Percentiles rank a stretch among this genome's conserved stretches.
Evolutionary conservation across 2,888 invertebrate genomes (phyloP).

Genomic region (Apotomis betuletana): DNA sequence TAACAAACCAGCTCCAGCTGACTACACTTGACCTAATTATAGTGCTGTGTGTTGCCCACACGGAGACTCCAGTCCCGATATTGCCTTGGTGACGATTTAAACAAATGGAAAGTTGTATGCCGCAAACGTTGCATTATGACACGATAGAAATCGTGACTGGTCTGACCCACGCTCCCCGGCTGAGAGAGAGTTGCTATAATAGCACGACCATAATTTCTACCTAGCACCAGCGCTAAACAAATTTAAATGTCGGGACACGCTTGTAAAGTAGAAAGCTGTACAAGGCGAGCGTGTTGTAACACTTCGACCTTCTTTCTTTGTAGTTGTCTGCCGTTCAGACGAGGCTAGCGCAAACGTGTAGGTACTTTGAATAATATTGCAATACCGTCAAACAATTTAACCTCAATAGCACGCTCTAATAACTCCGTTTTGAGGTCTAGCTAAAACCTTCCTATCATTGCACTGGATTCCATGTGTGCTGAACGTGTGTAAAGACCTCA

Average conservation of each 20-base stretch:
- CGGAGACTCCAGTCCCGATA: conserved; percentile 48
- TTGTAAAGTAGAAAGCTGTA: conserved; percentile 80
- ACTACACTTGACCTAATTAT: conserved; percentile 76
- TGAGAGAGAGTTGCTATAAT: conserved; percentile 72
- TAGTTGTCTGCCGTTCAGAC: conserved; percentile 70
- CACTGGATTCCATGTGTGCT: conserved; percentile 56
- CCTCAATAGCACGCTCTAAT: conserved; percentile 77
- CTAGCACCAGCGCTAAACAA: conserved; percentile 66
- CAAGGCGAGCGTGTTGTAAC: conserved; percentile 81
- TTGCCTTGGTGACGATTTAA: conserved; percentile 52
- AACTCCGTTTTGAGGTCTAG: conserved; percentile 64
- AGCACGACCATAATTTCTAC: conserved; percentile 69
- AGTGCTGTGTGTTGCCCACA: conserved; percentile 57
- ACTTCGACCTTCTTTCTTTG: conserved; percentile 78
- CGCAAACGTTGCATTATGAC: conserved; percentile 61
- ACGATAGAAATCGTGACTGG: conserved; percentile 77
- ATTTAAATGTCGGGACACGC: conserved; percentile 82
- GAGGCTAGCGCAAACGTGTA: conserved; percentile 70
- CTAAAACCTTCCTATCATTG: conserved; percentile 58
- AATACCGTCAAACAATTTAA: conserved; percentile 67
- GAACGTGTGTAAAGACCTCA: conserved; percentile 63
- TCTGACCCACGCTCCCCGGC: conserved; percentile 71
- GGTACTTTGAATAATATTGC: conserved; percentile 62
- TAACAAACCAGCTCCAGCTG: conserved; percentile 54
- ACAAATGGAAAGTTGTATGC: conserved; percentile 67